Conservation (phyloP, 2,888 invertebrate genomes). For the Pimpla rufipes region DNA sequence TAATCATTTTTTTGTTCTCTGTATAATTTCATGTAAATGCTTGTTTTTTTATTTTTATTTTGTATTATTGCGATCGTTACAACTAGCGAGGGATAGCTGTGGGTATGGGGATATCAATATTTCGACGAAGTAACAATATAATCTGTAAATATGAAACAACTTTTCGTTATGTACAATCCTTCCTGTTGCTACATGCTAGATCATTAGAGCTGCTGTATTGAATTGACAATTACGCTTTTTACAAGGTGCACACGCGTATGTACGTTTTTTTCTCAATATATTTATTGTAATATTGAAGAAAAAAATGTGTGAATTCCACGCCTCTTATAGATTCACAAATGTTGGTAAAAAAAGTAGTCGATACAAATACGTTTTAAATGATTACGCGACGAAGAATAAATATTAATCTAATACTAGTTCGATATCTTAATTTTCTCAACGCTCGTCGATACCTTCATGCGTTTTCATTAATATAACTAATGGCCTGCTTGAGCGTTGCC, state of each 20-base stretch:
- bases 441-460: slow-evolving; percentile 44
- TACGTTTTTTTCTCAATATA: slow-evolving; percentile 13
- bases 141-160: slow-evolving; percentile 66
- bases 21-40: slow-evolving; percentile 57
- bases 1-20: slow-evolving; percentile 57
- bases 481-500: slow-evolving; percentile 3
- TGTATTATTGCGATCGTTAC: slow-evolving; percentile 22
- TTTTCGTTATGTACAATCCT: slow-evolving; percentile 51
- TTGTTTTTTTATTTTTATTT: slow-evolving; percentile 7
- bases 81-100: slow-evolving; percentile 9
- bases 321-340: slow-evolving; percentile 38
- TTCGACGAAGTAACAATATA: slow-evolving; percentile 41
- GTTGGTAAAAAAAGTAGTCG: slow-evolving; percentile 60
- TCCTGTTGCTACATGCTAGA: slow-evolving; percentile 14
- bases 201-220: slow-evolving; percentile 13
- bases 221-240: slow-evolving; percentile 44
- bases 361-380: slow-evolving; percentile 49
- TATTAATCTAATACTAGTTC: slow-evolving; percentile 64
- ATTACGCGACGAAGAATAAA: slow-evolving; percentile 58
- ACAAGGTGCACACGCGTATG: slow-evolving; percentile 47
- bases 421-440: slow-evolving; percentile 49
- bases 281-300: slow-evolving; percentile 17
- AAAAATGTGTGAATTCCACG: background rate
- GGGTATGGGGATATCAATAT: slow-evolving; percentile 21
- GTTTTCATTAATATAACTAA: slow-evolving; percentile 12